phyloP scores from a whole-genome alignment of 2,888 invertebrate species.

The Amphimallon solstitiale region DNA sequence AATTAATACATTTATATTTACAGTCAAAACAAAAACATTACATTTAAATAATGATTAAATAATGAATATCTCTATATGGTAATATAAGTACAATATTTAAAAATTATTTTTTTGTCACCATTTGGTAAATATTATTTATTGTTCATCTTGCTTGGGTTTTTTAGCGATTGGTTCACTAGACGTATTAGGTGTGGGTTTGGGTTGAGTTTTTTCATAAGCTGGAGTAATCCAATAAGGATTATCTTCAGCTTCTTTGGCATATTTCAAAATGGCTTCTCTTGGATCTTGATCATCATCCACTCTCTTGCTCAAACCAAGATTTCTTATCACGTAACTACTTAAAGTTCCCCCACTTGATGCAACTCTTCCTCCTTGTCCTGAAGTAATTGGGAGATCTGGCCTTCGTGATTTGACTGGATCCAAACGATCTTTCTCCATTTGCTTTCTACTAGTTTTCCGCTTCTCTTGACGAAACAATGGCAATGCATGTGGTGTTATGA shows the following conservation, averaged over 20 bases:
- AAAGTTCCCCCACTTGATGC: conserved; percentile 95
- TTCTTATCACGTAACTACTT: conserved; percentile 92
- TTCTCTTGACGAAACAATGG: conserved; percentile 95
- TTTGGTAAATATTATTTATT: no score
- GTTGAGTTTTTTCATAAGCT: conserved; percentile 90
- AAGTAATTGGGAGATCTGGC: conserved; percentile 88
- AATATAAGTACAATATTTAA: no score
- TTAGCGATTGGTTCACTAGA: conserved; percentile 57
- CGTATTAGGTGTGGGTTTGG: conserved; percentile 80
- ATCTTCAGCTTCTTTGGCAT: conserved; percentile 93
- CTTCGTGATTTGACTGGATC: conserved; percentile 85
- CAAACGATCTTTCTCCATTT: conserved; percentile 89
- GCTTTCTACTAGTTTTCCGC: conserved; percentile 87
- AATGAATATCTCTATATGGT: no score
- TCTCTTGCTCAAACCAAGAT: conserved; percentile 91
- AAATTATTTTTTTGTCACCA: no score
- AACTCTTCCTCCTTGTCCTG: conserved; percentile 91
- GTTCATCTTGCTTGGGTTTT: conserved; percentile 54
- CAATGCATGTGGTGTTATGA: conserved; percentile 95
- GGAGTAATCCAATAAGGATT: conserved; percentile 98
- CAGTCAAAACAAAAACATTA: no score
- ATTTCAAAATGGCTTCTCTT: conserved; percentile 92
- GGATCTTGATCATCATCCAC: conserved; percentile 95
- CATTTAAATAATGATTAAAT: no score
- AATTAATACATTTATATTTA: no score